A percentile compares a stretch with the other conserved stretches of the same genome.
Conservation (phyloP, 2,113 vertebrate genomes). For the Corythaixoides concolor region DNA sequence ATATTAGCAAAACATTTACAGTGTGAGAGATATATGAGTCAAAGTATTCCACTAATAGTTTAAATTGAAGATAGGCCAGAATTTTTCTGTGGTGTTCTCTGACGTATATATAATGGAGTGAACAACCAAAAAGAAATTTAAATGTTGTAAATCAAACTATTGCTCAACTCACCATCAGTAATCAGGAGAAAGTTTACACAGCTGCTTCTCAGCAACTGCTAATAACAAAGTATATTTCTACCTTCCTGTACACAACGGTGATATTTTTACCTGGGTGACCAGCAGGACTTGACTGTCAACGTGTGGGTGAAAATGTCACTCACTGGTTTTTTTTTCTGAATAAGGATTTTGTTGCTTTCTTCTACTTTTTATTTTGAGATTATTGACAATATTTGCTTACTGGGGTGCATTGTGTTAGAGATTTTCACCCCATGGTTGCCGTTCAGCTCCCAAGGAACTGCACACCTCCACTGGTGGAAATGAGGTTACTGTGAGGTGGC, state of each 20-base stretch:
- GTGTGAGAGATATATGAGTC: neutral
- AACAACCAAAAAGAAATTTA: neutral
- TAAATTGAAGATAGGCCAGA: conserved; percentile 3
- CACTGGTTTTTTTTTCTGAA: neutral
- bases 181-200: conserved; percentile 17
- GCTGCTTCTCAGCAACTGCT: neutral
- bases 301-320: neutral
- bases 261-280: neutral
- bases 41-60: conserved; percentile 15
- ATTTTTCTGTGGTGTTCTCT: neutral
- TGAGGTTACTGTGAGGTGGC: neutral
- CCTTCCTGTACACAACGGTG: neutral
- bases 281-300: neutral
- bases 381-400: neutral
- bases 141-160: conserved; percentile 23
- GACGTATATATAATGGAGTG: neutral
- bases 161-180: neutral
- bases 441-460: neutral
- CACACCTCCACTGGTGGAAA: neutral
- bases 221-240: neutral
- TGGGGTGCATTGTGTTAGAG: neutral
- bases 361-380: neutral
- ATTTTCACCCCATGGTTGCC: neutral
- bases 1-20: conserved; percentile 58
- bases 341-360: neutral